phyloP scores from a whole-genome alignment of 2,888 invertebrate genomes.

The Thereva unica region DNA sequence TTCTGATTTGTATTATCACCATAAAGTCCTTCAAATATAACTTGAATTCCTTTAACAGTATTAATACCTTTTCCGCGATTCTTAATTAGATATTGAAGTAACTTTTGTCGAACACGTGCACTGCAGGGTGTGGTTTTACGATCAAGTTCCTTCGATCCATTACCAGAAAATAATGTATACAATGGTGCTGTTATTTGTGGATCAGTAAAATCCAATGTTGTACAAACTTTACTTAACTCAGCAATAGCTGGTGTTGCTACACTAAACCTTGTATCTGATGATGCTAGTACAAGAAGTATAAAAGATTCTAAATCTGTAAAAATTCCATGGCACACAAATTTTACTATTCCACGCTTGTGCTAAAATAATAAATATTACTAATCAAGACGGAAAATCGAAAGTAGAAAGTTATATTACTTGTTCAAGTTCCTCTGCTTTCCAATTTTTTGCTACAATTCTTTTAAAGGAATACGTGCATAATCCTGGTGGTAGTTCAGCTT shows the following conservation, averaged over 20 bases:
- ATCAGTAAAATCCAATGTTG: conserved; percentile 76
- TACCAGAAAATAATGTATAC: conserved; percentile 70
- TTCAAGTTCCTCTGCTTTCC: conserved; percentile 80
- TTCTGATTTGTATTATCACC: conserved; percentile 82
- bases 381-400: not conserved
- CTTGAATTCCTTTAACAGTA: conserved; percentile 82
- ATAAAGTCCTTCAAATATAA: conserved; percentile 85
- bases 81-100: conserved; percentile 80
- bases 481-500: conserved; percentile 68
- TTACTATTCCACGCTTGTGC: conserved; percentile 78
- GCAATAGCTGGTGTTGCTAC: conserved; percentile 87
- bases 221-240: conserved; percentile 76
- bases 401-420: conserved; percentile 57
- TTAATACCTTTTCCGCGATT: conserved; percentile 72
- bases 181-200: conserved; percentile 71
- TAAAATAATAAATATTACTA: conserved; percentile 48
- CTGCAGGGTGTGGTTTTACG: conserved; percentile 78
- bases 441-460: conserved; percentile 72
- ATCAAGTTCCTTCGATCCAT: conserved; percentile 64
- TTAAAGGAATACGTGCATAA: conserved; percentile 78
- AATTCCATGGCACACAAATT: conserved; percentile 78
- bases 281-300: conserved; percentile 79
- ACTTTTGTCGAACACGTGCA: conserved; percentile 80
- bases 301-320: conserved; percentile 76
- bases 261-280: conserved; percentile 86